Base-by-base conservation (phyloP, 2,888 invertebrate species). In the Eucera pruinosa region DNA sequence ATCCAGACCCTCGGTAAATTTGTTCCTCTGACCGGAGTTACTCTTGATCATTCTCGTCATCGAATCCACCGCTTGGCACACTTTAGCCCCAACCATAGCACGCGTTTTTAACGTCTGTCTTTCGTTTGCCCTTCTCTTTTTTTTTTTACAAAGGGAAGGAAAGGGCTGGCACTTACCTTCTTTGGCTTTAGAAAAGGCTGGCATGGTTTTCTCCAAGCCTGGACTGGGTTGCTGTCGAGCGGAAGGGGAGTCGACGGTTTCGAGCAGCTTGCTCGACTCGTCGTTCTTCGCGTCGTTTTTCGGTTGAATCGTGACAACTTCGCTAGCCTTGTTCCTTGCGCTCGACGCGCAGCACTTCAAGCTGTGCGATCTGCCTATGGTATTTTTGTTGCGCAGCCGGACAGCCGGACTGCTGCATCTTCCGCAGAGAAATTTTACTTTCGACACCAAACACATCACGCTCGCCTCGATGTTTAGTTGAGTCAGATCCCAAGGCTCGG, bases 401-500 rank as follows among this genome's bases (percentile, higher is more conserved):
- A 96, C 95, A 4, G 96, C 96, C 2, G 96, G 96, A 88, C 95
- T 96, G 20, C 95, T 95, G 87, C 96, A 95, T 50, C 95, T 93
- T 0, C 96, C 96, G 89, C 96, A 96, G 4, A 97, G 93, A 90
- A 96, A 96, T 89, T 97, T 97, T 0, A 96, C 95, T 93, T 97
- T 97, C 85, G 96, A 96, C 27, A 96, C 96, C 78, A 97, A 93
- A 91, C 97, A 97, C 95, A 97, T 96, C 6, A 97, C 95, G 88
- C 97, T 96, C 0, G 97, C 97, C 92, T 97, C 97, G 64, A 97
- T 96, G 89, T 97, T 97, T 45, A 97, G 92, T 86, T 97, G 96
- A 0, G 97, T 97, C 74, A 97, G 93, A 91, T 97, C 97, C 94
- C 96, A 96, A 0, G 97, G 97, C 89, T 97, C 97, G 0, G 96